Conservation (phyloP, 2,113 vertebrate species). For the Tupaia chinensis region DNA sequence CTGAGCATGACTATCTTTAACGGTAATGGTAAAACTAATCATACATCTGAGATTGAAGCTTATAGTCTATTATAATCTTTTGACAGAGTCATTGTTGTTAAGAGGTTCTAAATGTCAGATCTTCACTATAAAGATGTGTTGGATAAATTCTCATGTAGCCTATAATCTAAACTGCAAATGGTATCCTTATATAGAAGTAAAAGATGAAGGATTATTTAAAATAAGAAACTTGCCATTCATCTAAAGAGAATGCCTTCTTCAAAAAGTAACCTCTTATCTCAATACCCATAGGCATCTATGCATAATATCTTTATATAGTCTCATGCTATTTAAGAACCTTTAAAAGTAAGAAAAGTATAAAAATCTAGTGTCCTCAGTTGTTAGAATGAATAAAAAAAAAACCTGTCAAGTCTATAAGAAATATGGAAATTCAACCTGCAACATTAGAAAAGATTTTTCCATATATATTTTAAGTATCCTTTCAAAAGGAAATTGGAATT, state of each 20-base stretch:
- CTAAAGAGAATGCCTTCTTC: background rate
- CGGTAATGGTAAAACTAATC: background rate
- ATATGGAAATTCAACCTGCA: background rate
- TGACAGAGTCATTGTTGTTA: background rate
- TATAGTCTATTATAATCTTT: background rate
- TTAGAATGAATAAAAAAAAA: constrained; percentile 30
- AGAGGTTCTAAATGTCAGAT: background rate
- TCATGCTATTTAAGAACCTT: background rate
- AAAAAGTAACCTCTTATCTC: background rate
- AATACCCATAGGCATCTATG: background rate
- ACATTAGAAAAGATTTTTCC: background rate
- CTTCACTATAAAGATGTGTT: background rate
- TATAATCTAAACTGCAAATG: background rate
- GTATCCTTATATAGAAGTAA: background rate
- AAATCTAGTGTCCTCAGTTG: background rate
- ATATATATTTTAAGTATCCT: background rate
- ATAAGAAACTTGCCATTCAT: background rate
- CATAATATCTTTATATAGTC: background rate
- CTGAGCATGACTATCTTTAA: background rate
- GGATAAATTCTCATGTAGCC: background rate
- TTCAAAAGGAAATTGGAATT: background rate
- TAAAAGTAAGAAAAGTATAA: background rate
- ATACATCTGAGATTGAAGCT: background rate
- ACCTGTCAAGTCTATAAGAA: background rate
- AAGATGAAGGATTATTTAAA: background rate